Evolutionary conservation across 2,113 vertebrate species (phyloP).

Genomic region (Scomber scombrus): DNA sequence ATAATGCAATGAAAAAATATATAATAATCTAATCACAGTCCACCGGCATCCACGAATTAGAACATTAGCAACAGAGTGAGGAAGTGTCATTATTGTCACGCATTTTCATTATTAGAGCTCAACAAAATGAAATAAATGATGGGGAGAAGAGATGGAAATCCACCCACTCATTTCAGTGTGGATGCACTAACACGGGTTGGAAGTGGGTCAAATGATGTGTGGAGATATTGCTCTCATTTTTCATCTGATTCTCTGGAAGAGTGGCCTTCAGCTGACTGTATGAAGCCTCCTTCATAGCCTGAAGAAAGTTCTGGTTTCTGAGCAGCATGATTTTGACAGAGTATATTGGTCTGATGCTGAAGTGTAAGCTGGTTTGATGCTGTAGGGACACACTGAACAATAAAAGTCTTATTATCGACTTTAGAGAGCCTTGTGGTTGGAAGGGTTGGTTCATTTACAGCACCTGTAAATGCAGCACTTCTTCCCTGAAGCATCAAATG

Average conservation of each 20-base stretch:
- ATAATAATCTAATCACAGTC: slow-evolving; percentile 45
- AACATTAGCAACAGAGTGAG: slow-evolving; percentile 24
- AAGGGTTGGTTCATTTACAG: background rate
- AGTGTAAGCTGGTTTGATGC: background rate
- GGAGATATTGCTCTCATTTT: slow-evolving; percentile 42
- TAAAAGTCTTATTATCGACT: background rate
- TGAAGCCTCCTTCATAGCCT: slow-evolving; percentile 1
- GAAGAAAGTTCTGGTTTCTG: background rate
- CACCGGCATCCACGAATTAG: slow-evolving; percentile 41
- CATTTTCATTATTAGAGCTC: slow-evolving; percentile 34
- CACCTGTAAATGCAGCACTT: background rate
- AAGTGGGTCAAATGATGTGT: slow-evolving; percentile 47
- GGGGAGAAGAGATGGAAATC: slow-evolving; percentile 19
- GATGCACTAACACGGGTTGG: slow-evolving; percentile 13
- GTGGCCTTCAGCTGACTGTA: background rate
- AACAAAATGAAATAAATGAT: slow-evolving; percentile 18
- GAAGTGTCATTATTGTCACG: slow-evolving; percentile 18
- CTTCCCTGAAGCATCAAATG: background rate
- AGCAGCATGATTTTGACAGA: slow-evolving; percentile 1
- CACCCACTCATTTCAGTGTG: slow-evolving; percentile 17
- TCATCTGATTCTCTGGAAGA: background rate
- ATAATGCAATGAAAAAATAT: slow-evolving; percentile 42
- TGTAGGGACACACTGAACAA: slow-evolving; percentile 16
- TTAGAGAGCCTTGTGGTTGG: background rate
- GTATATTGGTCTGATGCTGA: background rate